Percentiles rank a stretch among this genome's conserved stretches.
These are phyloP conservation scores for Cacatua alba DNA, from an alignment of 2,113 vertebrate genomes.

Conservation along the genomic window DNA sequence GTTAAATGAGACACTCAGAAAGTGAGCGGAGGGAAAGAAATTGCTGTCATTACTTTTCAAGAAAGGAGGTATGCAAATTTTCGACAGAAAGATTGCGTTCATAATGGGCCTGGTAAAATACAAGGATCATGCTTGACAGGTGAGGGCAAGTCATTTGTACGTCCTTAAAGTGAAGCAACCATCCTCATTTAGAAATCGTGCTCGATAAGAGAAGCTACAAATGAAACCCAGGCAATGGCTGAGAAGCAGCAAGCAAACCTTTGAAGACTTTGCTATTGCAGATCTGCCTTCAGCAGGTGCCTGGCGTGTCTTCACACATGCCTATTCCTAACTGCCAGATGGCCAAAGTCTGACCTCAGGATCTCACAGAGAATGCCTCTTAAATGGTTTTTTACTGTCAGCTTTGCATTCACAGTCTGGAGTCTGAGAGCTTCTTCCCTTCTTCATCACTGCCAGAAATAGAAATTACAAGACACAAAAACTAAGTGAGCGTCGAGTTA, in stretches of 20 bases:
- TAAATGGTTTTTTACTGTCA: constrained; percentile 11
- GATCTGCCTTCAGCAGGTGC: constrained; percentile 56
- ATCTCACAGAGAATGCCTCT: constrained; percentile 3
- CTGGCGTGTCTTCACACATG: constrained; percentile 22
- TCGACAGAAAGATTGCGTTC: constrained; percentile 90
- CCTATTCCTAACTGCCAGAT: constrained; percentile 44
- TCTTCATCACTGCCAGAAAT: background rate
- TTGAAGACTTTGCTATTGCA: constrained; percentile 17
- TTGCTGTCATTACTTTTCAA: constrained; percentile 95
- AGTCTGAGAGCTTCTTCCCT: constrained; percentile 7
- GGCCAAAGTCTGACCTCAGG: constrained; percentile 44
- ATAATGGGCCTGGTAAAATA: constrained; percentile 92
- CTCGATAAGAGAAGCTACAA: constrained; percentile 75
- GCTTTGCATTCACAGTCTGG: background rate
- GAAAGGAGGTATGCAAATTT: constrained; percentile 97
- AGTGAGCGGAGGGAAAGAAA: constrained; percentile 87
- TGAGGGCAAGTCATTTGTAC: constrained; percentile 88
- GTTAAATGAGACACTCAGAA: constrained; percentile 95
- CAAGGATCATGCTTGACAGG: constrained; percentile 90
- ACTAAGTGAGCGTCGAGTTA: background rate
- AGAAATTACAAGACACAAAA: background rate
- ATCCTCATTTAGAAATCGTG: constrained; percentile 79
- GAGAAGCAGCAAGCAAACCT: background rate
- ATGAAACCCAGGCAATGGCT: constrained; percentile 67
- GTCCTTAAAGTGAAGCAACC: constrained; percentile 81